phyloP scores from a whole-genome alignment of 2,888 invertebrate genomes.

The Anodontia alba region DNA sequence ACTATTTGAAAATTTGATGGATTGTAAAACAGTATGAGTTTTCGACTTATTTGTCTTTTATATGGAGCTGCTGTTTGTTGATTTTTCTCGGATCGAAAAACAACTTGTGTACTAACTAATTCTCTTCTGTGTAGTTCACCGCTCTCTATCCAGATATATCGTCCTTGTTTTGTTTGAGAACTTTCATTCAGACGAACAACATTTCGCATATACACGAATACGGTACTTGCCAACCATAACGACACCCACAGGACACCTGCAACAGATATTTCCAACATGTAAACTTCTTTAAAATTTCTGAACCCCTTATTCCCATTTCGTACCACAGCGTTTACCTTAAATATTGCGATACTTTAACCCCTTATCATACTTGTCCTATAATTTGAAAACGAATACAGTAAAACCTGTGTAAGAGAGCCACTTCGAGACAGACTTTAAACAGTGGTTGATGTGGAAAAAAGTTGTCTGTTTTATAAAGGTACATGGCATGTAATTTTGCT shows the following conservation, averaged over 20 bases:
- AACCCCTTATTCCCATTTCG: too few relatives aligned
- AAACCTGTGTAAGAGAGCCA: too few relatives aligned
- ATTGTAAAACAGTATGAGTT: not conserved
- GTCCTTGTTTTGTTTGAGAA: not conserved
- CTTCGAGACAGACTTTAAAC: too few relatives aligned
- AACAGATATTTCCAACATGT: not conserved
- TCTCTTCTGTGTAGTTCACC: not conserved
- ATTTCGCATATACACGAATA: not conserved
- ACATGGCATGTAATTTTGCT: too few relatives aligned
- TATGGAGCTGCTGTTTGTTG: not conserved
- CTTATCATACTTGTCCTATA: too few relatives aligned
- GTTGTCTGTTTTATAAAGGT: too few relatives aligned
- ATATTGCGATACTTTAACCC: too few relatives aligned
- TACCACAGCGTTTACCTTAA: too few relatives aligned
- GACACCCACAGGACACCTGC: not conserved
- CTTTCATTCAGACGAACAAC: not conserved
- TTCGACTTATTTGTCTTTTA: not conserved
- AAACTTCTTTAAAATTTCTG: too few relatives aligned
- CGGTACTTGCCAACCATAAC: not conserved
- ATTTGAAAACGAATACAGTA: too few relatives aligned
- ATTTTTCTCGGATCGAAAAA: not conserved
- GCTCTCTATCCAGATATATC: not conserved
- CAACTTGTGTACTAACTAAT: not conserved
- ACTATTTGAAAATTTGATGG: conserved; percentile 2
- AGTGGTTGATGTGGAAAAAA: too few relatives aligned